Base-by-base conservation (phyloP, 2,113 vertebrate genomes). In the Trogon surrucura region DNA sequence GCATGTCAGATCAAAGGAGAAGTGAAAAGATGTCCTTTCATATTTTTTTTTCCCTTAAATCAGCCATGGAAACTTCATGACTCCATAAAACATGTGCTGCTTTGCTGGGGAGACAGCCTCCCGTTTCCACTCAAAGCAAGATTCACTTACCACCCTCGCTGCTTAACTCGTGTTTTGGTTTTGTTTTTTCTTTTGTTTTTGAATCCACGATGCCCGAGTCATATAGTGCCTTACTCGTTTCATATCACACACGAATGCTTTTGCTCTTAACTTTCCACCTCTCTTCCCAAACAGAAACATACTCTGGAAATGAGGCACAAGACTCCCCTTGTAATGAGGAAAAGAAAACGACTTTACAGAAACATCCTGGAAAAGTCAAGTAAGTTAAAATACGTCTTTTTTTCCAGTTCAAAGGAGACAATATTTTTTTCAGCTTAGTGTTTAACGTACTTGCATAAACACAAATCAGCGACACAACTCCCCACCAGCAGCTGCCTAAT, bases 231-330 rank as follows among this genome's bases (percentile, higher is more conserved):
- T 57, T 61, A 58, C 23, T 84, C 32, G 80, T 85, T 94, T 73
- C 58, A 77, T 88, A 91, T 74, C 78, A 65, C 27, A 67, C 32
- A 69, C 32, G 41, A 91, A 84, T 78, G 80, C 27, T 57, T 96
- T 95, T 88, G 72, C 77, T 95, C 50, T 85, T 77, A 77, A 96
- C 92, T 95, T 84, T 85, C 69, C 25, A 88, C 32, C 62, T 72
- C 89, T 97, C 72, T 97, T 45, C 48, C 77, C 84, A 45, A 97
- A 98, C 95, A 98, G 98, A 95, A 81, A 95, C 91, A 96, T 95
- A 96, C 56, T 97, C 96, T 96, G 96, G 97, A 98, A 97, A 98
- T 97, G 97, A 98, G 96, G 95, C 97, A 97, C 94, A 97, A 98
- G 96, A 86, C 96, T 88, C 92, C 97, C 36, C 92, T 98, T 95